phyloP scores from a whole-genome alignment of 2,113 vertebrate species.

The Sialia sialis region DNA sequence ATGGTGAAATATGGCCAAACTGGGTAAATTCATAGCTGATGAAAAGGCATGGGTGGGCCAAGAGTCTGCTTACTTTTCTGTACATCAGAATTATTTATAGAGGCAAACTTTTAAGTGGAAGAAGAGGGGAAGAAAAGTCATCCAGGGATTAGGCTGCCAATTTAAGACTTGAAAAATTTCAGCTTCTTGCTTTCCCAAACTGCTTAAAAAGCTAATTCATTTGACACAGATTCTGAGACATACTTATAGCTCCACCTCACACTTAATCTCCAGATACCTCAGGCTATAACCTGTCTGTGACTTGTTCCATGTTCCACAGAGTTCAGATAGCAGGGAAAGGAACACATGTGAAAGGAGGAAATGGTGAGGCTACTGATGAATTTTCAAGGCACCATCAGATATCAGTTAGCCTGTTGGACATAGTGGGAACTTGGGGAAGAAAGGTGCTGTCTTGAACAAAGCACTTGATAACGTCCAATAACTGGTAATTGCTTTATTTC shows the following conservation, averaged over 20 bases:
- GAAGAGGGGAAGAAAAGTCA: not conserved
- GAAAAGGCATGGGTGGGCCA: not conserved
- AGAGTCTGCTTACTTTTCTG: not conserved
- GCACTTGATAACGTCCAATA: rapidly evolving
- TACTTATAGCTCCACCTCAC: not conserved
- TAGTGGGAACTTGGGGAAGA: not conserved
- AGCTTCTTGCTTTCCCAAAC: not conserved
- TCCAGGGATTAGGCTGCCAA: not conserved
- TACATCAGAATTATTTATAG: not conserved
- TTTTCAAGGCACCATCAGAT: not conserved
- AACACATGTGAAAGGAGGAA: not conserved
- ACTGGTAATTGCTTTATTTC: not conserved
- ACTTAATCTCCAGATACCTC: not conserved
- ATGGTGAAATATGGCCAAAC: not conserved
- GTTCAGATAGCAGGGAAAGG: not conserved
- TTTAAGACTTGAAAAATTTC: slow-evolving; percentile 14
- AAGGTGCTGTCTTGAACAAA: not conserved
- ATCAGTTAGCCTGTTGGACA: not conserved
- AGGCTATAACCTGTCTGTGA: not conserved
- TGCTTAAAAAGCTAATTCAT: slow-evolving; percentile 13
- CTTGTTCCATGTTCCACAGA: not conserved
- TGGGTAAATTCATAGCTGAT: not conserved
- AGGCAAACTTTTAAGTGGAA: not conserved
- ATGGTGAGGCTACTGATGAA: not conserved
- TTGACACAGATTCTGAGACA: not conserved